These are phyloP conservation scores for Lasioglossum morio DNA, from an alignment of 2,888 invertebrate genomes.

Conservation along the genomic window DNA sequence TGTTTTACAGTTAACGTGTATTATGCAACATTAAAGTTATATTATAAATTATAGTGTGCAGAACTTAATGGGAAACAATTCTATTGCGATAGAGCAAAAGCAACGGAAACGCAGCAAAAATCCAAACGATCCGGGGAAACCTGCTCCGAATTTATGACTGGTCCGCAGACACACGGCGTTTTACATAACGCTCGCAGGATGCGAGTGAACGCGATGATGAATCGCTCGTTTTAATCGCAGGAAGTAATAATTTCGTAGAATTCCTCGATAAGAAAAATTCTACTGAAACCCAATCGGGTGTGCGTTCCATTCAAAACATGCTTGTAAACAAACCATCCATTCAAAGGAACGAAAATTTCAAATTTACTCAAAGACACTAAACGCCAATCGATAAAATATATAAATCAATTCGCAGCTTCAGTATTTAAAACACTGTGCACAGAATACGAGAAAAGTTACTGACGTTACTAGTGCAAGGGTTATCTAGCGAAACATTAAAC, in stretches of 20 bases:
- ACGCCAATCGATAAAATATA: background rate
- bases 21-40: background rate
- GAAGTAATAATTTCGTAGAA: constrained; percentile 25
- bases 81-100: background rate
- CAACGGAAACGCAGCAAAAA: constrained; percentile 9
- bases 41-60: background rate
- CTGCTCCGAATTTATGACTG: constrained; percentile 41
- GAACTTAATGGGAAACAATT: background rate
- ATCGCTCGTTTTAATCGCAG: constrained; percentile 27
- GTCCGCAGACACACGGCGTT: constrained; percentile 8
- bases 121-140: constrained; percentile 17
- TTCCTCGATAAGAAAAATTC: constrained; percentile 19
- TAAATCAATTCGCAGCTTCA: background rate
- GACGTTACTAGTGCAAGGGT: background rate
- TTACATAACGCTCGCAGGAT: constrained; percentile 30
- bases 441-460: background rate
- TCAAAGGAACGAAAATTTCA: background rate
- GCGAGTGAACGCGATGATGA: constrained; percentile 17
- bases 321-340: background rate
- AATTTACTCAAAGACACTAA: background rate
- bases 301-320: background rate
- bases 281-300: background rate
- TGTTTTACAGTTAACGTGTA: background rate
- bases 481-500: background rate
- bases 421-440: background rate